Conservation (phyloP, 2,888 invertebrate species). For the Steinernema scapterisci region DNA sequence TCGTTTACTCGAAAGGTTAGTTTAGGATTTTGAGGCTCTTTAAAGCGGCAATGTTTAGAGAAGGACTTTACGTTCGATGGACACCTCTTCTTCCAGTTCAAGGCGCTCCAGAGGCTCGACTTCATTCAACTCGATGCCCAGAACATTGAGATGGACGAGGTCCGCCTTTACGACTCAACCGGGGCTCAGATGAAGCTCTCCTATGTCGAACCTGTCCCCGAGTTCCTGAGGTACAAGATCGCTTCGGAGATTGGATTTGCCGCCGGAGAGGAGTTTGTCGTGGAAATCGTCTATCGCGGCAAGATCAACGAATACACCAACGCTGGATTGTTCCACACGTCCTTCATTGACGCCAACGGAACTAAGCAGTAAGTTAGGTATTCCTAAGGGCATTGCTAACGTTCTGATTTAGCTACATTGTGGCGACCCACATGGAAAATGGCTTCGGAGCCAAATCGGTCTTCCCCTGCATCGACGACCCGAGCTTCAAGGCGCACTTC, state of each 20-base stretch:
- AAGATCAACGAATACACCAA: conserved; percentile 44
- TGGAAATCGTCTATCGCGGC: conserved; percentile 44
- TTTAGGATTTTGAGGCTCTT: background rate
- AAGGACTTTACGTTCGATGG: conserved; percentile 51
- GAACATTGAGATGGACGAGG: conserved; percentile 37
- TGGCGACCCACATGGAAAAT: conserved; percentile 52
- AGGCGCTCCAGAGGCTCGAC: conserved; percentile 36
- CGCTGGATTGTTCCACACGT: conserved; percentile 47
- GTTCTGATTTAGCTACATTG: conserved; percentile 40
- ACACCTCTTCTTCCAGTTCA: conserved; percentile 35
- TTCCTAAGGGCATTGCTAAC: background rate
- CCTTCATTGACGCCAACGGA: conserved; percentile 41
- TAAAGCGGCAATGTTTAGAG: conserved; percentile 33
- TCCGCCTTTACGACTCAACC: conserved; percentile 25
- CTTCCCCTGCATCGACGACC: conserved; percentile 51
- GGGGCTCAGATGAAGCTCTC: conserved; percentile 31
- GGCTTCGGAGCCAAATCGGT: conserved; percentile 43
- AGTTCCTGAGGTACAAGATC: conserved; percentile 35
- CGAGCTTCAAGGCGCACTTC: conserved; percentile 48
- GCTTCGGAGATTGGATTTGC: conserved; percentile 37
- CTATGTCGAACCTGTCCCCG: conserved; percentile 9
- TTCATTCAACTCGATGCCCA: conserved; percentile 41
- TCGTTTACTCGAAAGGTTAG: conserved; percentile 41
- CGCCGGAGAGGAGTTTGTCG: conserved; percentile 38
- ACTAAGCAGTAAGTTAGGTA: conserved; percentile 35